Conservation (phyloP, 2,113 vertebrate species). For the Myotis lucifugus region DNA sequence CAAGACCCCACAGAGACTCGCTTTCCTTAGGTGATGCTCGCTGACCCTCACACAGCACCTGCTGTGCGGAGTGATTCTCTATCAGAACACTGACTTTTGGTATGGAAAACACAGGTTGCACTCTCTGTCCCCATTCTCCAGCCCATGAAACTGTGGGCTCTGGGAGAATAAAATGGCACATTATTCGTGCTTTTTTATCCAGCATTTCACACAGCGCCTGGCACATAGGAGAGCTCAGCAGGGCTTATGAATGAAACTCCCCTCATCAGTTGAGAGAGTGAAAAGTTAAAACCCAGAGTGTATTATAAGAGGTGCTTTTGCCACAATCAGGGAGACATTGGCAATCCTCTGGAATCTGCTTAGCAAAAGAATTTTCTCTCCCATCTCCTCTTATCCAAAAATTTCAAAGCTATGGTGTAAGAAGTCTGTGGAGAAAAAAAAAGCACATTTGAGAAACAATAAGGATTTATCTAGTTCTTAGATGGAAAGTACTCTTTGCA, state of each 20-base stretch:
- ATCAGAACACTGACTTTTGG: no score
- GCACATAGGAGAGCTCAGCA: not conserved
- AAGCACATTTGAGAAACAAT: not conserved
- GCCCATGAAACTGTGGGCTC: not conserved
- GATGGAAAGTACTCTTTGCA: not conserved
- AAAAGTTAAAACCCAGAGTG: not conserved
- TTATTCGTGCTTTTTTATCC: not conserved
- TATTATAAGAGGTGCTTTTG: not conserved
- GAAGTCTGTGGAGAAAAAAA: not conserved
- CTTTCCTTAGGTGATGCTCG: not conserved
- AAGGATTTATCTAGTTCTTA: not conserved
- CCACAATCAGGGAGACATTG: not conserved
- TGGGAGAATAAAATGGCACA: not conserved
- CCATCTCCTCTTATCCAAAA: not conserved
- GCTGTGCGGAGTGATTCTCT: no score
- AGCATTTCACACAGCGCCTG: not conserved
- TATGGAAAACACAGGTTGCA: not conserved
- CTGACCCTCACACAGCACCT: not conserved
- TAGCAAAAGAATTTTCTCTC: not conserved
- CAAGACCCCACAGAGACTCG: not conserved
- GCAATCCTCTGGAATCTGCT: not conserved
- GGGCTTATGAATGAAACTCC: not conserved
- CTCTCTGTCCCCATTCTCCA: not conserved
- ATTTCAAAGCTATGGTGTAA: not conserved
- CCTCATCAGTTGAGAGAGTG: not conserved